Evolutionary conservation across 30 jellyfish, hydroid and myxozoan species (phyloP).

Genomic region (Mastigias papua): DNA sequence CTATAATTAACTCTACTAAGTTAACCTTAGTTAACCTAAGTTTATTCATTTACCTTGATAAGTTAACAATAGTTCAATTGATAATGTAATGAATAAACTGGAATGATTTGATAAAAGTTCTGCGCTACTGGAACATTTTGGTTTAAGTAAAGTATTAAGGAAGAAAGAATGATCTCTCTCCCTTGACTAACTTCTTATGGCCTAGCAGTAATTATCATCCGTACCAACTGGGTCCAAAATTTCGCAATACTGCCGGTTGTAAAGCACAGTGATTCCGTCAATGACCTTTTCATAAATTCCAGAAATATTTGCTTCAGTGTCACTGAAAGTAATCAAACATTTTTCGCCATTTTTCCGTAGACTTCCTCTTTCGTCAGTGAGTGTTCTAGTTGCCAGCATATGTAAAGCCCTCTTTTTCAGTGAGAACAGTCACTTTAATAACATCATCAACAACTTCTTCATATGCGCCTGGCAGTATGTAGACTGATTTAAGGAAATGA

Average conservation of each 20-base stretch:
- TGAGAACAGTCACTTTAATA: slow-evolving; percentile 89
- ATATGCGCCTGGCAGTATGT: slow-evolving; percentile 98
- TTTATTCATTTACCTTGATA: too few species aligned
- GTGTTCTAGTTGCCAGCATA: slow-evolving; percentile 96
- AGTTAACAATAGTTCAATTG: too few species aligned
- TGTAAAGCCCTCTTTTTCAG: slow-evolving; percentile 98
- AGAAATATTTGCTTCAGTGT: slow-evolving; percentile 97
- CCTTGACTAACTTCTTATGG: slow-evolving; percentile 96
- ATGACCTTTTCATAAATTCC: slow-evolving; percentile 95
- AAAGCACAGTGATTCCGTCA: slow-evolving; percentile 79
- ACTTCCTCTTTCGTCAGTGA: slow-evolving; percentile 88
- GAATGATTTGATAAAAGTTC: too few species aligned
- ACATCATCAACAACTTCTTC: slow-evolving; percentile 98
- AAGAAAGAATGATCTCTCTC: too few species aligned
- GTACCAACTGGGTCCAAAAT: slow-evolving; percentile 95
- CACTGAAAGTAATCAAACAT: slow-evolving; percentile 93
- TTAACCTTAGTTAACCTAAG: too few species aligned
- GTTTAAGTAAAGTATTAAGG: too few species aligned
- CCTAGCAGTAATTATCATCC: slow-evolving; percentile 99
- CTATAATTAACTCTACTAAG: too few species aligned
- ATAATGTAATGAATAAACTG: too few species aligned
- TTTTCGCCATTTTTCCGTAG: slow-evolving; percentile 96
- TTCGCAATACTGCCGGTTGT: slow-evolving; percentile 95
- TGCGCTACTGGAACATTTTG: too few species aligned
- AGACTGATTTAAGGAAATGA: too few species aligned